Base-by-base conservation (phyloP, 2,113 vertebrate species). In the Protobothrops mucrosquamatus region DNA sequence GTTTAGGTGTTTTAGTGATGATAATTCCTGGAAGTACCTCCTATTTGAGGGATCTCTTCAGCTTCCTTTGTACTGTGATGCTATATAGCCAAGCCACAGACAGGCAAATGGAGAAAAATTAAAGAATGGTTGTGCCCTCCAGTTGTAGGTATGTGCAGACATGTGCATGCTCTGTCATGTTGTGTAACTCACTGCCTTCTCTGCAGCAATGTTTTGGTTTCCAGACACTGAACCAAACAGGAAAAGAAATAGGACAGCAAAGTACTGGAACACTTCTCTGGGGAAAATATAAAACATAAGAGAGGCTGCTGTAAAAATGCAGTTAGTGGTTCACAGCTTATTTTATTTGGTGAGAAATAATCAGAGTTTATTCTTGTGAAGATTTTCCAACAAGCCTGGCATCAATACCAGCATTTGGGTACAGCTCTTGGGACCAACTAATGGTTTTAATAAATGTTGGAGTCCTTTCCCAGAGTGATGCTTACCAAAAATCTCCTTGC, bases 221-320 rank as follows among this genome's bases (percentile, higher is more conserved):
- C 46, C 55, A 90, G 55, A 74, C 55, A 85, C 88, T 90, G 55
- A 89, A 90, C 74, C 88, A 90, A 88, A 85, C 4, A 90, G 74
- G 29, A 85, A 85, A 61, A 86, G 43, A 51, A 90, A 86, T 59
- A 90, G 81, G 46, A 90, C 55, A 90, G n/a, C 46, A 86, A 34
- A 90, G 8, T 39, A 52, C 69, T 85, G 1, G 69, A 89, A 20
- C 18, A 1, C 15, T 89, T 89, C 92, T 90, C 86, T 54, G n/a
- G 96, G 94, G 92, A 92, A 94, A 94, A 93, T 52, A 87, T 92
- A 95, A 95, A 93, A 93, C 93, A 92, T 92, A 81, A 93, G 90
- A 94, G 90, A 94, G 91, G 85, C 18, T 59, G 59, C 85, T 93
- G 64, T 1, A 0, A 74, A 85, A 91, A 11, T 88, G 88, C 46